Evolutionary conservation across 2,113 vertebrate species (phyloP), one percentile per base, ranked within the genome.

Genomic region (Menidia beryllina): DNA sequence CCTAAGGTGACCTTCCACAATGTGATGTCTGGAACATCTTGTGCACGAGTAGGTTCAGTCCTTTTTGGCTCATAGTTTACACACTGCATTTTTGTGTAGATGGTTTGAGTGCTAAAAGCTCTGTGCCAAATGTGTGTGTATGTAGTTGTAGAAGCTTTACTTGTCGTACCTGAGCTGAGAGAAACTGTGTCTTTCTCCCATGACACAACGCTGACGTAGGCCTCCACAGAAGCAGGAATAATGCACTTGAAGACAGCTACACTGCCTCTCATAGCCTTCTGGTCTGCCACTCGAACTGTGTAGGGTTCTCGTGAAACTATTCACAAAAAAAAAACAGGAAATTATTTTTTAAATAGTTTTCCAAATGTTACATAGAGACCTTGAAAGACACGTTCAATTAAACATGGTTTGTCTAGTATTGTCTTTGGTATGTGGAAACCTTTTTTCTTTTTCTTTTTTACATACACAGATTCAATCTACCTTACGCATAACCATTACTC

Each of bases 191-290:
- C 98, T 94, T 98, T 99, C 94, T 99, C 98, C 98, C 98, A 99
- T 91, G 98, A 99, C 93, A 98, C 94, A 75, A 98, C 97, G 88
- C 94, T 93, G 95, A 99, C 94, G 81, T 99, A 98, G 85, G 95
- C 95, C 96, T 98, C 98, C 89, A 99, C 98, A 67, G 96, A 98
- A 94, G 97, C 94, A 88, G 97, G 96, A 91, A 99, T 99, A 97
- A 99, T 99, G 97, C 98, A 99, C 98, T 99, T 99, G 96, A 99
- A 99, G 93, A 98, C 97, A 73, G 96, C 97, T 81, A 98, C 96
- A 92, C 97, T 97, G 95, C 98, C 98, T 95, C 98, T 95, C 96
- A 98, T 98, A 94, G 97, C 96, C 96, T 96, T 98, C 95, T 98
- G 98, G 94, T 99, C 98, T 84, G 97, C 97, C 95, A 98, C 97